A percentile compares a stretch with the other conserved stretches of the same genome.
These are phyloP conservation scores for Hemibates koningsi DNA, from an alignment of 2,113 vertebrate species.

Conservation along the genomic window DNA sequence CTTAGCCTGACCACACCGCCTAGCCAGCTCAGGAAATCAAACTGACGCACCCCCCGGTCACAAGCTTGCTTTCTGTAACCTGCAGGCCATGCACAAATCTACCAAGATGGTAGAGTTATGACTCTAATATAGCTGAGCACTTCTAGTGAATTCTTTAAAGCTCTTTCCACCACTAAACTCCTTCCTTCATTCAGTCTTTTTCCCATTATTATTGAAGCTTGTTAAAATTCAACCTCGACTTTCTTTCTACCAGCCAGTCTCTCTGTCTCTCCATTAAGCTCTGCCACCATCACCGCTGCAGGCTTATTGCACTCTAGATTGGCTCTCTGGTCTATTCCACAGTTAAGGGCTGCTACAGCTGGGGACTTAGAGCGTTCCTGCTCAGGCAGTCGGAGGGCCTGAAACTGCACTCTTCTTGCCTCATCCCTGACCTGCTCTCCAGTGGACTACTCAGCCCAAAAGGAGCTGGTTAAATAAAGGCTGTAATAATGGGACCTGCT, in stretches of 20 bases:
- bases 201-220: constrained; percentile 46
- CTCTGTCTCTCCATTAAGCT: constrained; percentile 62
- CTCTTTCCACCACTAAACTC: background rate
- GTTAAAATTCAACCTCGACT: constrained; percentile 61
- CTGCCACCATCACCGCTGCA: constrained; percentile 52
- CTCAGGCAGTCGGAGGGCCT: constrained; percentile 27
- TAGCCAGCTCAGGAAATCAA: constrained; percentile 5
- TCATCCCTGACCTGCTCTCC: constrained; percentile 48
- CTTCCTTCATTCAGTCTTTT: constrained; percentile 10
- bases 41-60: background rate
- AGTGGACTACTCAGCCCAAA: constrained; percentile 45
- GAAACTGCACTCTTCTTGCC: constrained; percentile 45
- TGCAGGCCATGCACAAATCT: constrained; percentile 19
- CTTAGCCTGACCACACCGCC: background rate
- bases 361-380: constrained; percentile 43
- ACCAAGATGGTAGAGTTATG: constrained; percentile 34
- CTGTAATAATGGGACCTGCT: constrained; percentile 57
- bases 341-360: constrained; percentile 52
- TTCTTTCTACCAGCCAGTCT: constrained; percentile 34
- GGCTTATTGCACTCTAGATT: constrained; percentile 64
- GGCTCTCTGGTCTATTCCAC: constrained; percentile 56
- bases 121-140: constrained; percentile 32
- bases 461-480: constrained; percentile 63
- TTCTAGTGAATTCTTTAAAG: constrained; percentile 43
- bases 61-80: constrained; percentile 23